phyloP scores from a whole-genome alignment of 2,888 invertebrate genomes.

The Drymonia ruficornis region DNA sequence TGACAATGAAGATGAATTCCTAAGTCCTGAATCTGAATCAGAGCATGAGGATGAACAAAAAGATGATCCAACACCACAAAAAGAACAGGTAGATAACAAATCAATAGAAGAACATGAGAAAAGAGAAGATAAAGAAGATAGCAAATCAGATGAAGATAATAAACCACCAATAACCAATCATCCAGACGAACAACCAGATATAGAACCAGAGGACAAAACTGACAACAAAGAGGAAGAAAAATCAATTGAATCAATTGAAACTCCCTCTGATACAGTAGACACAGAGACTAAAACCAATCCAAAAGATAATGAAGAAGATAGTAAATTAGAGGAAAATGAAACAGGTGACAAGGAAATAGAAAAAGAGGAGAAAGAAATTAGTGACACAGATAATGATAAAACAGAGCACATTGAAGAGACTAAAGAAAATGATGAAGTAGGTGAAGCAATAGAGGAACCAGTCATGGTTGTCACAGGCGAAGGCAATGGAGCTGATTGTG shows the following conservation, averaged over 20 bases:
- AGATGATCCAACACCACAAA: conserved; percentile 29
- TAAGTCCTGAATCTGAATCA: conserved; percentile 78
- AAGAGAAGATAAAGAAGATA: conserved; percentile 18
- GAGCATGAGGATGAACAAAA: conserved; percentile 65
- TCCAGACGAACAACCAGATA: no score
- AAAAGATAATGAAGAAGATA: conserved; percentile 13
- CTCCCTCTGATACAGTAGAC: background rate
- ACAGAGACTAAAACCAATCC: conserved; percentile 4
- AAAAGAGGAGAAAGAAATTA: conserved; percentile 13
- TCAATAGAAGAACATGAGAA: conserved; percentile 9
- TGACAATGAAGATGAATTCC: conserved; percentile 78
- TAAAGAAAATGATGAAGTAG: conserved; percentile 53
- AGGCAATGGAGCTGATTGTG: conserved; percentile 88
- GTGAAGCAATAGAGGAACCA: conserved; percentile 90
- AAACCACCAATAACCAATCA: no score
- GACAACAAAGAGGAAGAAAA: conserved; percentile 19
- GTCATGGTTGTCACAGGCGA: conserved; percentile 88
- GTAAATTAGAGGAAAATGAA: conserved; percentile 14
- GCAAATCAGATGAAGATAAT: conserved; percentile 16
- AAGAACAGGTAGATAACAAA: conserved; percentile 18
- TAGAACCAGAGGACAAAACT: conserved; percentile 16
- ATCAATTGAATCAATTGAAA: background rate
- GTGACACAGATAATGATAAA: conserved; percentile 15
- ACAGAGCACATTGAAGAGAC: conserved; percentile 12
- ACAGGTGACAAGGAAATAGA: conserved; percentile 14